Conservation (phyloP, 2,888 invertebrate species). For the Heteropelma amictum region DNA sequence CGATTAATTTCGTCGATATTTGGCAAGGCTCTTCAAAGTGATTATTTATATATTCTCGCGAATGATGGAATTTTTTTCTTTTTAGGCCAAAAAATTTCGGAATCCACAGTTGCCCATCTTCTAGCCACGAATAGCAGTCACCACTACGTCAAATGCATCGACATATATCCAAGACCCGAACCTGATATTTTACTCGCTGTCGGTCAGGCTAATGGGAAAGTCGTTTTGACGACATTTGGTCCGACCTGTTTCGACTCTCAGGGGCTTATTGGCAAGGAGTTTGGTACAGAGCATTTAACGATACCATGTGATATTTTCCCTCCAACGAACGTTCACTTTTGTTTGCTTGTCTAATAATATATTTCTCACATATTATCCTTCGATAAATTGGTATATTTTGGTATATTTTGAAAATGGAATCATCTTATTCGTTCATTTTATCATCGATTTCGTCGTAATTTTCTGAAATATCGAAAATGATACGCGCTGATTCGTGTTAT, state of each 20-base stretch:
- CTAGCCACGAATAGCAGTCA: conserved; percentile 86
- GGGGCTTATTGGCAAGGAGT: conserved; percentile 86
- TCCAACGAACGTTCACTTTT: neutral
- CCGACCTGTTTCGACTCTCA: conserved; percentile 84
- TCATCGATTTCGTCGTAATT: neutral
- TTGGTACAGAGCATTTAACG: conserved; percentile 80
- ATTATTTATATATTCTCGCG: too few relatives aligned
- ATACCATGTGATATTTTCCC: neutral
- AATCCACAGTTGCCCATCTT: conserved; percentile 84
- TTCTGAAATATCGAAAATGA: neutral
- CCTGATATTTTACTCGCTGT: conserved; percentile 90
- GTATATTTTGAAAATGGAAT: neutral
- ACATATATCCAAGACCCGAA: conserved; percentile 89
- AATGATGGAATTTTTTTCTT: neutral
- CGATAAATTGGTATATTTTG: too few relatives aligned
- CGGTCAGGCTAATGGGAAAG: conserved; percentile 93
- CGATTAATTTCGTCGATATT: too few relatives aligned
- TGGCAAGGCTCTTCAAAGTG: too few relatives aligned
- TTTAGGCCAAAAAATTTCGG: conserved; percentile 84
- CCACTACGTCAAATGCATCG: conserved; percentile 91
- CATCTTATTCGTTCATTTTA: neutral
- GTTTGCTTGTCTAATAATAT: neutral
- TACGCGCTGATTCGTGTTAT: too few relatives aligned
- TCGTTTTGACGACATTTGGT: conserved; percentile 88
- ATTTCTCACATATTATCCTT: too few relatives aligned